A percentile compares a stretch with the other conserved stretches of the same genome.
phyloP scores from a whole-genome alignment of 1,140 invertebrate genomes.

The Caenorhabditis latens region DNA sequence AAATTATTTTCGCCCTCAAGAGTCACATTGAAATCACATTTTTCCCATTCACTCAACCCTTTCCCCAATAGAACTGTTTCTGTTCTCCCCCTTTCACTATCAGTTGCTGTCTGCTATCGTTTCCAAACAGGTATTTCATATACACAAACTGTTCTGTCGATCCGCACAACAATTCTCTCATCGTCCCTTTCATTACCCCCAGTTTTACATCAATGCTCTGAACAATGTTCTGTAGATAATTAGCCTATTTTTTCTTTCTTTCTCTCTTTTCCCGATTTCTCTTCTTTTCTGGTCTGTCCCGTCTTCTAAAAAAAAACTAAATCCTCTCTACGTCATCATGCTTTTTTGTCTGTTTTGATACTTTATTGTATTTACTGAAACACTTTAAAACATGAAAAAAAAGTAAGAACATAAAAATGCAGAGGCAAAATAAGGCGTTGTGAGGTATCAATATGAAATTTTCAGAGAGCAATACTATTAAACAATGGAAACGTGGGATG shows the following conservation, averaged over 20 bases:
- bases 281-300: constrained; percentile 10
- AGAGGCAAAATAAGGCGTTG: constrained; percentile 42
- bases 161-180: constrained; percentile 12
- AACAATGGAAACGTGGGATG: background rate
- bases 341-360: background rate
- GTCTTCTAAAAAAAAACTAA: background rate
- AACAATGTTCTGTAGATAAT: constrained; percentile 36
- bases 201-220: constrained; percentile 5
- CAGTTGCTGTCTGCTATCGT: constrained; percentile 21
- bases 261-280: background rate
- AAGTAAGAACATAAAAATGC: constrained; percentile 23
- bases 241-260: background rate
- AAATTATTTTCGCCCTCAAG: background rate
- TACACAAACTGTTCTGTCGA: constrained; percentile 14
- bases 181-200: background rate
- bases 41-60: background rate
- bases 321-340: background rate
- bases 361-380: constrained; percentile 14
- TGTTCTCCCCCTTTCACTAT: background rate
- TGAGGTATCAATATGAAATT: constrained; percentile 23
- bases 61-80: background rate
- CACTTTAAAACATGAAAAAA: background rate
- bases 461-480: background rate
- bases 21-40: constrained; percentile 23
- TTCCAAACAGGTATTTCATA: constrained; percentile 30